Percentiles rank a stretch among this genome's conserved stretches.
phyloP scores from a whole-genome alignment of 1,140 invertebrate genomes.

The Drosophila ohnishii region DNA sequence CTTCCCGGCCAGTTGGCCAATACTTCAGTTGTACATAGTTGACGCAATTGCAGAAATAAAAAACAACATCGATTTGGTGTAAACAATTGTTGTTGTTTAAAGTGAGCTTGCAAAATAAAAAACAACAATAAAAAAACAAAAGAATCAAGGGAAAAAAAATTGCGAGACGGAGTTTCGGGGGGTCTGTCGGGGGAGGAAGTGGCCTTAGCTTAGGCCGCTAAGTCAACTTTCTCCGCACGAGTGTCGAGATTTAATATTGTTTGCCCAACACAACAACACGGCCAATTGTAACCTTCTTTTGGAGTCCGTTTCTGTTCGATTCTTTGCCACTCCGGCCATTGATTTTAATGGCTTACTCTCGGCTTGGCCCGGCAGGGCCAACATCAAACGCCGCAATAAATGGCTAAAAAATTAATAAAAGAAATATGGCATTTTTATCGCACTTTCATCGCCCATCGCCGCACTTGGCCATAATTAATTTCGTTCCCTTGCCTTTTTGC shows the following conservation, averaged over 20 bases:
- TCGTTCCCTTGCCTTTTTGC: constrained; percentile 50
- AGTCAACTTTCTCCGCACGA: constrained; percentile 76
- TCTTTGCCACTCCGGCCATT: constrained; percentile 51
- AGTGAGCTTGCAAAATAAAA: constrained; percentile 58
- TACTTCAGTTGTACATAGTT: constrained; percentile 56
- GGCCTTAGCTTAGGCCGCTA: constrained; percentile 59
- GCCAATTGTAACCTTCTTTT: constrained; percentile 61
- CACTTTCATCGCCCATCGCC: constrained; percentile 69
- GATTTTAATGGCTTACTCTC: constrained; percentile 71
- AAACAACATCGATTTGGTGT: constrained; percentile 40
- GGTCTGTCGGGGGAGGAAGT: constrained; percentile 10
- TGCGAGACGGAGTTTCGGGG: constrained; percentile 15
- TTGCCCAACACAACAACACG: constrained; percentile 49
- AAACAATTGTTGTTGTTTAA: constrained; percentile 43
- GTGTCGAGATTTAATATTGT: constrained; percentile 79
- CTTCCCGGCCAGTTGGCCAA: constrained; percentile 34
- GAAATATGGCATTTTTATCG: constrained; percentile 61
- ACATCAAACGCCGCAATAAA: constrained; percentile 39
- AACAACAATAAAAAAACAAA: constrained; percentile 20
- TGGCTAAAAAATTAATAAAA: constrained; percentile 68
- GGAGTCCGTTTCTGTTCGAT: constrained; percentile 37
- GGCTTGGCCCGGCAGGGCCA: constrained; percentile 8
- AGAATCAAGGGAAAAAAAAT: constrained; percentile 55
- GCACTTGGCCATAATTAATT: constrained; percentile 78
- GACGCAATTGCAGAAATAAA: constrained; percentile 37